A percentile compares a stretch with the other conserved stretches of the same genome.
Evolutionary conservation across 1,140 invertebrate genomes (phyloP).

Genomic region (Macrocentrus cingulum): DNA sequence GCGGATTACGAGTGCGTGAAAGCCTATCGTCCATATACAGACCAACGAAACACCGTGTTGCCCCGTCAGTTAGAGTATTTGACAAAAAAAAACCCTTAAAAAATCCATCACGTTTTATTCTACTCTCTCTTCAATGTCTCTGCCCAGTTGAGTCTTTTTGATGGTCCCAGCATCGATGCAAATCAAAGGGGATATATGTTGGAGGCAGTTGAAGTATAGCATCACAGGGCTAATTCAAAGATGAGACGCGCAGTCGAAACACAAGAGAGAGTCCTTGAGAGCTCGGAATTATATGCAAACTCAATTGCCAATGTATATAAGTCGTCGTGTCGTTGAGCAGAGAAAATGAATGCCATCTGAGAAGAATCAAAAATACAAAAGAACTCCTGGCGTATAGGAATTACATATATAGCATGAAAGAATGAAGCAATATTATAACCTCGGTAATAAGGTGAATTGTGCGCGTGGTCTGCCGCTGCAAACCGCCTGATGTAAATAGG

Average conservation of each 20-base stretch:
- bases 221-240: conserved; percentile 19
- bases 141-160: conserved; percentile 21
- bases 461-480: not conserved
- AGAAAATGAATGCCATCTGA: not conserved
- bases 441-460: conserved; percentile 1
- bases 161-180: conserved; percentile 28
- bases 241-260: not conserved
- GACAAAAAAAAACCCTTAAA: not conserved
- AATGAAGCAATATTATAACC: too few relatives aligned
- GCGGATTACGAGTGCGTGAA: conserved; percentile 35
- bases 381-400: conserved; percentile 1
- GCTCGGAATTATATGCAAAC: conserved; percentile 26
- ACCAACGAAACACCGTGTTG: conserved; percentile 20
- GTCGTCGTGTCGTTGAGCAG: conserved; percentile 4
- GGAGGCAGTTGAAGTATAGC: conserved; percentile 1
- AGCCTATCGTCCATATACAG: conserved; percentile 32
- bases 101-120: not conserved
- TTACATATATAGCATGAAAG: not conserved
- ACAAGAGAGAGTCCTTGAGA: conserved; percentile 5
- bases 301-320: conserved; percentile 24
- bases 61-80: conserved; percentile 11
- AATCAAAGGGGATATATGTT: conserved; percentile 23
- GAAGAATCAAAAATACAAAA: not conserved
- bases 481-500: too few relatives aligned
- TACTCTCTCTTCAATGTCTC: too few relatives aligned